These are phyloP conservation scores for Labia minor DNA, from an alignment of 2,888 invertebrate species.

Conservation along the genomic window DNA sequence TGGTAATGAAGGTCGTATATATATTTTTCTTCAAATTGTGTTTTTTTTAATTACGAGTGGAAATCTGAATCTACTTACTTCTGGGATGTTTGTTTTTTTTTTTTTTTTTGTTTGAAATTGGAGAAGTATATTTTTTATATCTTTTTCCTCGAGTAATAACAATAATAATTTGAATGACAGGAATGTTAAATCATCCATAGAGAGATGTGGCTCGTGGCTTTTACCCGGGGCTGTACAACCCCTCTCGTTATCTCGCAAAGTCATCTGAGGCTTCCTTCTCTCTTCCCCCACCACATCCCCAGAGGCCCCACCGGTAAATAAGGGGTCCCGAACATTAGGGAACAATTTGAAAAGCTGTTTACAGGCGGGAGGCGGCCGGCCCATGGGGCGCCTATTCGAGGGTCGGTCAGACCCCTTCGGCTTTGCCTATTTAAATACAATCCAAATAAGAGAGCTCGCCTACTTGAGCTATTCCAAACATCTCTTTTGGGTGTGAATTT, in stretches of 20 bases:
- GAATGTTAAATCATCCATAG: background rate
- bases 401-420: no score
- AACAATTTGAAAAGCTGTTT: constrained; percentile 8
- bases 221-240: constrained; percentile 5
- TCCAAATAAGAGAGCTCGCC: no score
- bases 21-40: no score
- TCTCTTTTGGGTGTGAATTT: no score
- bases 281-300: background rate
- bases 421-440: no score
- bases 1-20: no score
- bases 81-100: no score
- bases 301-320: background rate
- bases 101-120: no score
- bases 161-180: constrained; percentile 6
- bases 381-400: background rate
- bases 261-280: background rate
- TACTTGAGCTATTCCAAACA: no score
- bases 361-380: background rate
- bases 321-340: background rate
- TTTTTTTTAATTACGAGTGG: no score
- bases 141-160: constrained; percentile 1
- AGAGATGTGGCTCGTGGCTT: background rate
- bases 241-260: constrained; percentile 1
- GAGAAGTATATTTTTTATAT: background rate
- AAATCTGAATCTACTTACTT: no score